Evolutionary conservation across 2,888 invertebrate genomes (phyloP), one percentile per base, ranked within the genome.

Genomic region (Campaea margaritaria): DNA sequence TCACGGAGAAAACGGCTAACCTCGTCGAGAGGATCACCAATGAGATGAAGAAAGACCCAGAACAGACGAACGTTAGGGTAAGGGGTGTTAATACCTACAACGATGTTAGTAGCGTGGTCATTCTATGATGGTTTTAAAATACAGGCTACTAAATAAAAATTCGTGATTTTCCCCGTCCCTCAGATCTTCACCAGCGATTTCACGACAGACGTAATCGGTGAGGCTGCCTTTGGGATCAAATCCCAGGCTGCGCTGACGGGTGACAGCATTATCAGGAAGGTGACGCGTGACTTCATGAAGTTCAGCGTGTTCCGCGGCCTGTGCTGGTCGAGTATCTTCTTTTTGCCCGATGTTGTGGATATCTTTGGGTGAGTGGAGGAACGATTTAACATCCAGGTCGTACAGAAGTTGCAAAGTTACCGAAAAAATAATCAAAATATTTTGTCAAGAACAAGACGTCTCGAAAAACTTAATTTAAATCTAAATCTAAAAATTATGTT

Each of bases 271-370:
- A 58, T 86, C 12, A 68, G 83, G 7, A 66, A 65, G 0, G 68
- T 84, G 42, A 82, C 85, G 1, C 71, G 71, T 2, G 75, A 74
- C 2, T 79, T 84, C 50, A 78, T 76, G 73, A 56, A 64, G 36
- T 85, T 71, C 62, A 70, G 58, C 13, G 1, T 67, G 0, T 72
- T 67, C 50, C 73, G 85, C 16, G 82, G 82, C 2, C 12, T 79
- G 4, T 64, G 65, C 0, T 81, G 79, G 80, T 70, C 70, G 27
- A 75, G 76, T 34, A 79, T 84, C 12, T 86, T 85, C 75, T 85
- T 84, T 61, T 72, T 74, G 2, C 85, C 86, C 2, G 72, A 75
- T 16, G 16, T 78, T 0, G 80, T 78, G 0, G 76, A 81, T 46
- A 44, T 77, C 9, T 79, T 81, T 16, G 61, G 83, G 82, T 82